Conservation (phyloP, 2,113 vertebrate species). For the Irena cyanogastra region DNA sequence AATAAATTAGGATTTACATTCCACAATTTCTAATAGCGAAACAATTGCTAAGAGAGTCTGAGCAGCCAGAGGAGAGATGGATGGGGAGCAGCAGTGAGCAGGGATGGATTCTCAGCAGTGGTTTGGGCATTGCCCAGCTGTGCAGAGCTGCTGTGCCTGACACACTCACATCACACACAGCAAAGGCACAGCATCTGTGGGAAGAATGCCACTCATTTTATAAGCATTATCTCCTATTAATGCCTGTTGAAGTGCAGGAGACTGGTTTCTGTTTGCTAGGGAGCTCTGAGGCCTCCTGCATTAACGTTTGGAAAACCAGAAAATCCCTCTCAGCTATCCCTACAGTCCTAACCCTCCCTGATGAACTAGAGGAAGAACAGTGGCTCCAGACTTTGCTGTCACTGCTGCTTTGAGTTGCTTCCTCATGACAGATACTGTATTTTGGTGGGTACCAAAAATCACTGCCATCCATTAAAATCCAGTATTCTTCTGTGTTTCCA, state of each 20-base stretch:
- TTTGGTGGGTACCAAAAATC: background rate
- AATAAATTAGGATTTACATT: background rate
- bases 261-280: background rate
- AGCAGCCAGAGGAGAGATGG: background rate
- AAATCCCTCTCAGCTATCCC: background rate
- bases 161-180: background rate
- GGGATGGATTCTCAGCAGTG: background rate
- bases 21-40: background rate
- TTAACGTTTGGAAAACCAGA: background rate
- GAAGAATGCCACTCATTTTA: background rate
- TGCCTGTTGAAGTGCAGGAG: accelerated
- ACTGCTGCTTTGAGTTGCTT: background rate
- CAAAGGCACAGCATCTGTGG: background rate
- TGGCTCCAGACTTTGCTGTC: background rate
- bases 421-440: background rate
- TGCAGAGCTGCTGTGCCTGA: background rate
- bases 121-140: background rate
- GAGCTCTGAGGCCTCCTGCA: background rate
- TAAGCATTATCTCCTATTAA: background rate
- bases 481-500: background rate
- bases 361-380: background rate
- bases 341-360: background rate
- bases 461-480: background rate
- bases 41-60: background rate
- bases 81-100: background rate